Base-by-base conservation (phyloP, 2,888 invertebrate species). In the Hypsopygia costalis region DNA sequence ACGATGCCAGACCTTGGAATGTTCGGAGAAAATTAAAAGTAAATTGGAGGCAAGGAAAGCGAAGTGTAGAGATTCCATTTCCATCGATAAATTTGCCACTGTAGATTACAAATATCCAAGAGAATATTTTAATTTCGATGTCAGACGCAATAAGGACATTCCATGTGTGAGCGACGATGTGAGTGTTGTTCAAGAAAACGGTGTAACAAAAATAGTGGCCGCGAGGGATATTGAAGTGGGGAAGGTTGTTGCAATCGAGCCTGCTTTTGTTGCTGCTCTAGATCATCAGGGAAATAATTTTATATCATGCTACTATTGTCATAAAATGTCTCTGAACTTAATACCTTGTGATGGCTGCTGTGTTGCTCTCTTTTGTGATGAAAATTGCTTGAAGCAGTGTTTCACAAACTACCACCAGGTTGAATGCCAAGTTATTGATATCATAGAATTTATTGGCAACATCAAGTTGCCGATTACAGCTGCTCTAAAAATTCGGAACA, bases 301-400 rank as follows among this genome's bases (percentile, higher is more conserved):
- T 5, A 11, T 38, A 16, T 41, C 53, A 0, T 69, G 69, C 34
- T 55, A 62, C 39, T 50, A 55, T 33, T 67, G 66, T 22, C 51
- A 58, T n/a, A 57, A 46, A 34, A 32, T 50, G 9, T 9, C 34
- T 21, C 37, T 52, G 5, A 60, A 60, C 36, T 42, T 67, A 22
- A 50, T 55, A 10, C 64, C 66, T 0, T 67, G 66, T 30, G 49
- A 58, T 3, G 40, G 35, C 3, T 67, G 66, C 32, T 49, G 47
- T 29, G 4, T n/a, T n/a, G 58, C 45, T 4, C 27, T 65, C 7
- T 67, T 60, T 36, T 67, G 66, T 36, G 36, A 49, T 42, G 45
- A 56, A 8, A 8, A 36, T 3, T 53, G 57, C 36, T 4, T 41
- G 11, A 20, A 40, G 0, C 31, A 4, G 7, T 12, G 12, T 11